phyloP scores from a whole-genome alignment of 2,113 vertebrate genomes.

The Alouatta palliata region DNA sequence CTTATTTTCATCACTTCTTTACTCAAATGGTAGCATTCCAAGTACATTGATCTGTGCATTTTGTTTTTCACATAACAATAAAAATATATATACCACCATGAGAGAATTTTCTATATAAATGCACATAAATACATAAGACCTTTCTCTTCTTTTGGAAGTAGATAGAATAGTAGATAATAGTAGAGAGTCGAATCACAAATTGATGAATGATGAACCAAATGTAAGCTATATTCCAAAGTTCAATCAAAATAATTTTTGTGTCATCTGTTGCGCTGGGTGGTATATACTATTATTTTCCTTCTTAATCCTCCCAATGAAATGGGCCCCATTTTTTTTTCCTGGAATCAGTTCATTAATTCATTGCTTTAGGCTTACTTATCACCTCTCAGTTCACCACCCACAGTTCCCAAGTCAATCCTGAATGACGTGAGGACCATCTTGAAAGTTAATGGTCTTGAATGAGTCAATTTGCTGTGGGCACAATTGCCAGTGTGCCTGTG shows the following conservation, averaged over 20 bases:
- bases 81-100: not conserved
- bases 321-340: not conserved
- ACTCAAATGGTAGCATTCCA: not conserved
- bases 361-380: not conserved
- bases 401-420: not conserved
- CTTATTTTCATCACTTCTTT: not conserved
- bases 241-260: not conserved
- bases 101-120: not conserved
- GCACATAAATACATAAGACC: not conserved
- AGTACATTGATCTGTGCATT: not conserved
- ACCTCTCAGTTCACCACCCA: not conserved
- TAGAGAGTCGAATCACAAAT: not conserved
- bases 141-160: not conserved
- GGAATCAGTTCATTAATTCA: not conserved
- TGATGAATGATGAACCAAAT: not conserved
- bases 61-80: not conserved
- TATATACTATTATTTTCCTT: not conserved
- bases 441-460: not conserved
- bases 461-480: not conserved
- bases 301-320: not conserved
- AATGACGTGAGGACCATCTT: not conserved
- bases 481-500: not conserved
- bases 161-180: not conserved
- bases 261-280: not conserved
- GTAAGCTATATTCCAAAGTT: not conserved